Percentiles rank a stretch among this genome's conserved stretches.
Evolutionary conservation across 2,888 invertebrate genomes (phyloP).

Genomic region (Anaspis maculata): DNA sequence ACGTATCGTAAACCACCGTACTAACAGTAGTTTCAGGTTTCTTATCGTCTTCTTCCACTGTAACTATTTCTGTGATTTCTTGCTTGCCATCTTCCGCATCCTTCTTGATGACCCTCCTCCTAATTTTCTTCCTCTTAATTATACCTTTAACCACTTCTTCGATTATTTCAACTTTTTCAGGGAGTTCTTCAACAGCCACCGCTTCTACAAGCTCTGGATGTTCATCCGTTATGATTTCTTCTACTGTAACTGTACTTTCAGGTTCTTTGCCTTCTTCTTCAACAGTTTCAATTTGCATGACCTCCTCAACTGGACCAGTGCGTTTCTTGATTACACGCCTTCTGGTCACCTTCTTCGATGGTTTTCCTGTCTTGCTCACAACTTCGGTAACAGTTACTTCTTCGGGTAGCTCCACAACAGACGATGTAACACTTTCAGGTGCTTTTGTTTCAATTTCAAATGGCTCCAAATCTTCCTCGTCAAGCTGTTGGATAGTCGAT

Average conservation of each 20-base stretch:
- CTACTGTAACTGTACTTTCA: conserved; percentile 23
- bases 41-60: conserved; percentile 42
- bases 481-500: conserved; percentile 6
- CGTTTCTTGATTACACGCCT: conserved; percentile 27
- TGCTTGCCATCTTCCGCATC: conserved; percentile 37
- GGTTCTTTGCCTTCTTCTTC: conserved; percentile 22
- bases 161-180: conserved; percentile 33
- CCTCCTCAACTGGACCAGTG: conserved; percentile 21
- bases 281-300: conserved; percentile 26
- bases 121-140: conserved; percentile 35
- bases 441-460: conserved; percentile 7
- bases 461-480: conserved; percentile 7
- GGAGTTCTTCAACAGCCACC: conserved; percentile 23
- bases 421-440: conserved; percentile 8
- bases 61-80: conserved; percentile 39
- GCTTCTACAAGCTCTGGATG: conserved; percentile 16
- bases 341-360: conserved; percentile 24
- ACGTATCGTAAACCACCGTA: conserved; percentile 1
- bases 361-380: conserved; percentile 19
- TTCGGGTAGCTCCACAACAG: conserved; percentile 35
- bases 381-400: conserved; percentile 18
- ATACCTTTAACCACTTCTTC: conserved; percentile 19
- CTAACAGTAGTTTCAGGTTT: conserved; percentile 36
- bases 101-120: conserved; percentile 43
- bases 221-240: conserved; percentile 17